Evolutionary conservation across 2,113 vertebrate species (phyloP).

Genomic region (Tricholaema leucomelas): DNA sequence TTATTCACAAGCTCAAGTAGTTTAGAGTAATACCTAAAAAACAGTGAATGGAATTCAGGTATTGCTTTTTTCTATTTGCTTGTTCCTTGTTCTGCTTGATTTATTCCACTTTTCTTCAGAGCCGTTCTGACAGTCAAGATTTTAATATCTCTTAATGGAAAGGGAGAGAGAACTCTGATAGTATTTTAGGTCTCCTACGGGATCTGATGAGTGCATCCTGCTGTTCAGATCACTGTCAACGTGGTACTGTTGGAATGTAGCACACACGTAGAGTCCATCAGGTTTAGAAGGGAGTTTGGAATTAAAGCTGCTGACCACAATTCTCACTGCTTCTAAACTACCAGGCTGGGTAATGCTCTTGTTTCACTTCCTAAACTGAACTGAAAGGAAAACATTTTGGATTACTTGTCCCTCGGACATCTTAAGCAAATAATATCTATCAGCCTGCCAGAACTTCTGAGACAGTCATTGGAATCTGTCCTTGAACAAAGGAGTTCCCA

Average conservation of each 20-base stretch:
- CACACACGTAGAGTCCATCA: rapidly evolving
- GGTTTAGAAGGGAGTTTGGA: neutral
- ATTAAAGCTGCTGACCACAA: neutral
- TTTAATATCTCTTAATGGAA: neutral
- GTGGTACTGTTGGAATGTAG: rapidly evolving
- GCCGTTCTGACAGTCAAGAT: neutral
- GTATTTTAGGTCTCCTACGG: neutral
- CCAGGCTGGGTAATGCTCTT: neutral
- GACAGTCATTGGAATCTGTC: neutral
- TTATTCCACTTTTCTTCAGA: neutral
- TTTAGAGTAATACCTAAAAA: neutral
- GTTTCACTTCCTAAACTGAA: neutral
- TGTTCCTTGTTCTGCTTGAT: neutral
- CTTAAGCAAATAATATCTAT: neutral
- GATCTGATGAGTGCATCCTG: neutral
- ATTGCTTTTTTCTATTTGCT: neutral
- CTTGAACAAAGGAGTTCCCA: neutral
- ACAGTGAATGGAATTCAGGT: neutral
- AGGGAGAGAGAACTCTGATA: neutral
- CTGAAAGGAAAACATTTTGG: neutral
- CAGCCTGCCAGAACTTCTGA: neutral
- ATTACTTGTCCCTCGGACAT: neutral
- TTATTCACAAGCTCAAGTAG: neutral
- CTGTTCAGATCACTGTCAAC: neutral
- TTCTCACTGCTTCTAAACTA: neutral